phyloP scores from a whole-genome alignment of 2,113 vertebrate species.

The Nyctereutes procyonoides region DNA sequence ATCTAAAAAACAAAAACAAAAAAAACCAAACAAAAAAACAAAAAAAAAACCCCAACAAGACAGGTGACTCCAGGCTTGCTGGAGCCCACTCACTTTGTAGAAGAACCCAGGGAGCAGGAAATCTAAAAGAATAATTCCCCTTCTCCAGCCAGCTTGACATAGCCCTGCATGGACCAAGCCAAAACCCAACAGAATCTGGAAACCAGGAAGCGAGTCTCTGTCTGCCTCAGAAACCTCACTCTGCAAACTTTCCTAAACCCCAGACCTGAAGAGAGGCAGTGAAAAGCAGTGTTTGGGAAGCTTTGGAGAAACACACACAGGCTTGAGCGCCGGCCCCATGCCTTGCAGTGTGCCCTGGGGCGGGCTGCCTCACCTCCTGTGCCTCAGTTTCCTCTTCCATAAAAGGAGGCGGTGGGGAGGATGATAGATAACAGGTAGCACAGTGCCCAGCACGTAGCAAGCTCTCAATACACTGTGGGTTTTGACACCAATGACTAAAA shows the following conservation, averaged over 20 bases:
- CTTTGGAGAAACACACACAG: background rate
- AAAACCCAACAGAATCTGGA: background rate
- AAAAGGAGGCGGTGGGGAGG: background rate
- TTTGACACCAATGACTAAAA: background rate
- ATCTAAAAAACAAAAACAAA: background rate
- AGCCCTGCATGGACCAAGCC: background rate
- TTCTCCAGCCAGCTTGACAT: background rate
- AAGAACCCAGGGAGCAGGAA: background rate
- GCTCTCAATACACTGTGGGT: background rate
- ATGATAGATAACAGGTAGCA: accelerated
- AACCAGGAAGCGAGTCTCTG: background rate
- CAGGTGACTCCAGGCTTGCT: background rate
- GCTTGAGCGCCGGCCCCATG: accelerated
- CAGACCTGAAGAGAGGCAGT: background rate
- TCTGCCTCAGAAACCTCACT: background rate
- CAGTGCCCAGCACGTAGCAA: background rate
- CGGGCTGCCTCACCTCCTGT: background rate
- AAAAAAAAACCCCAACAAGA: background rate
- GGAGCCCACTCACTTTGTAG: background rate
- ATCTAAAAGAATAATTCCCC: background rate
- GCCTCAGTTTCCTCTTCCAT: background rate
- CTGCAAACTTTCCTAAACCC: background rate
- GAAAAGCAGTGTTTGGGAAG: background rate
- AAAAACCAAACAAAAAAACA: background rate
- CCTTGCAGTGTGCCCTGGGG: background rate